Conservation (phyloP, 2,888 invertebrate species). For the Hetaerina titia region DNA sequence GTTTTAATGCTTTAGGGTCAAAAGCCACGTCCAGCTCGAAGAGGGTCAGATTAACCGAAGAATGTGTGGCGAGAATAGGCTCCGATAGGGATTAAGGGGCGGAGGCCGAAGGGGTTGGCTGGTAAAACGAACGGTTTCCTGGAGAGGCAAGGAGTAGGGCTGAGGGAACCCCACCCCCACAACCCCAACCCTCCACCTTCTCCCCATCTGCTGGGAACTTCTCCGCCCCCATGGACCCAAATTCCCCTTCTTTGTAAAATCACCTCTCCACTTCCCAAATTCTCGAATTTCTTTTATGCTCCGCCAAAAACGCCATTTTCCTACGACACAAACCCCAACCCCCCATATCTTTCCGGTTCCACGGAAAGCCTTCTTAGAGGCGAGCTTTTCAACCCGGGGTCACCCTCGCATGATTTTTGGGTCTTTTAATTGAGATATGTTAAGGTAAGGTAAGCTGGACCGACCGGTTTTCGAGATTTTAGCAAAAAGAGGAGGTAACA, state of each 20-base stretch:
- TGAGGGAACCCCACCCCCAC: background rate
- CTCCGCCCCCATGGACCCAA: background rate
- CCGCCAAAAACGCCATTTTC: background rate
- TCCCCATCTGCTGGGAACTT: background rate
- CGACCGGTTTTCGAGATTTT: background rate
- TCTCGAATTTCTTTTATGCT: too few relatives aligned
- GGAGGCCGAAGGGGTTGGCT: background rate
- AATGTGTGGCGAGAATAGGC: constrained; percentile 1
- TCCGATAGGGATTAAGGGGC: background rate
- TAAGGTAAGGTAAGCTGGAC: background rate
- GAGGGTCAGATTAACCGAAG: constrained; percentile 26
- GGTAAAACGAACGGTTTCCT: background rate
- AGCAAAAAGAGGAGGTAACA: background rate
- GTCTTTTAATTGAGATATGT: constrained; percentile 60
- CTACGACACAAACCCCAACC: background rate
- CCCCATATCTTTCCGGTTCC: too few relatives aligned
- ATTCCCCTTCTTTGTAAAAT: background rate
- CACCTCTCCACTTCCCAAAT: background rate
- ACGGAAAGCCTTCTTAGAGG: background rate
- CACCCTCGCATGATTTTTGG: constrained; percentile 50
- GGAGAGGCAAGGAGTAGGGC: background rate
- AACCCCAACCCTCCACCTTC: background rate
- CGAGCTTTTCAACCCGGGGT: background rate
- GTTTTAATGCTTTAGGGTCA: constrained; percentile 13
- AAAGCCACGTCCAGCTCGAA: background rate